A percentile compares a stretch with the other conserved stretches of the same genome.
Conservation (phyloP, 1,140 invertebrate species). For the Drosophila rufa region DNA sequence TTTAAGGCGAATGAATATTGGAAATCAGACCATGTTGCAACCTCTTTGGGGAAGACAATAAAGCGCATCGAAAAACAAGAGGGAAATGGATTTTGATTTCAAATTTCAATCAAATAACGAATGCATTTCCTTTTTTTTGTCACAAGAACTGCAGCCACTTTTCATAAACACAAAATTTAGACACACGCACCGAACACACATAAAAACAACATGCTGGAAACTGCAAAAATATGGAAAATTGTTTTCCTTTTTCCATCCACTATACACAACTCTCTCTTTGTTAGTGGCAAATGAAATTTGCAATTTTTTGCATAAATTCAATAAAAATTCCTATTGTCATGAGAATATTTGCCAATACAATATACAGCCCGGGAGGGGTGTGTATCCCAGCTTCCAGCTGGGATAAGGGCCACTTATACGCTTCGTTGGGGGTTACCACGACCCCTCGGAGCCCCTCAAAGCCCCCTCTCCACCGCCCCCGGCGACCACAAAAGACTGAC, state of each 20-base stretch:
- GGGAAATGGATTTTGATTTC: background rate
- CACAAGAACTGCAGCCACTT: conserved; percentile 15
- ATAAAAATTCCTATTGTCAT: conserved; percentile 84
- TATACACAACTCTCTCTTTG: conserved; percentile 38
- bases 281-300: conserved; percentile 72
- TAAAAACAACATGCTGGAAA: conserved; percentile 23
- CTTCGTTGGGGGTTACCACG: conserved; percentile 63
- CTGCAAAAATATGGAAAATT: conserved; percentile 39
- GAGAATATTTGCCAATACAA: conserved; percentile 83
- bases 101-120: conserved; percentile 33
- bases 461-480: background rate
- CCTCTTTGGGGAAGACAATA: background rate
- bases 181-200: conserved; percentile 1
- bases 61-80: conserved; percentile 9
- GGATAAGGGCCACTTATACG: conserved; percentile 81
- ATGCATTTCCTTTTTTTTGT: conserved; percentile 47
- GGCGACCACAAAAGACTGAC: conserved; percentile 72
- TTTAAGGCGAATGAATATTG: background rate
- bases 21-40: conserved; percentile 8
- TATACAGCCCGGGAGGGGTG: conserved; percentile 26
- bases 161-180: conserved; percentile 55
- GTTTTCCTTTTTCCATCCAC: conserved; percentile 21
- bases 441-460: background rate
- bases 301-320: conserved; percentile 83
- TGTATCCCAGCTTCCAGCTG: conserved; percentile 21